Conservation (phyloP, 2,888 invertebrate species). For the Drosophila suboccidentalis region DNA sequence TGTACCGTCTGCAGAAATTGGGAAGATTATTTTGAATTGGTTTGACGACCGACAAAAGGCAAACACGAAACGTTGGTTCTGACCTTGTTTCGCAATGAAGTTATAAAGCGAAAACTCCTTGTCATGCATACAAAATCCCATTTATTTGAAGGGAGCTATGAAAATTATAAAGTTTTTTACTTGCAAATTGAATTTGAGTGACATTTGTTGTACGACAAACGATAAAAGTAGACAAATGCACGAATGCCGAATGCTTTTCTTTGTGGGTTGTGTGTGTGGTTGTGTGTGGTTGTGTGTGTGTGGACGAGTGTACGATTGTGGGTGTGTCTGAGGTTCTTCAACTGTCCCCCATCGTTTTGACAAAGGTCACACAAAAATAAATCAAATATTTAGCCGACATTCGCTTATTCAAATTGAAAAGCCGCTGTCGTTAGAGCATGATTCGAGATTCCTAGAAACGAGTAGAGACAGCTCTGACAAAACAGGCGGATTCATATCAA, state of each 20-base stretch:
- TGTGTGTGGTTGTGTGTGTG: neutral
- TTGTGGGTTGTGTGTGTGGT: slow-evolving; percentile 20
- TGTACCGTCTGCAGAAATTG: slow-evolving; percentile 62
- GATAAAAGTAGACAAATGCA: slow-evolving; percentile 67
- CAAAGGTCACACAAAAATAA: slow-evolving; percentile 77
- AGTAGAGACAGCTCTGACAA: slow-evolving; percentile 1
- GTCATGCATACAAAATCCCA: slow-evolving; percentile 50
- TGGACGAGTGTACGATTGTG: slow-evolving; percentile 2
- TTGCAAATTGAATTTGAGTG: slow-evolving; percentile 72
- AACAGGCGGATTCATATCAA: slow-evolving; percentile 51
- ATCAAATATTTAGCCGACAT: slow-evolving; percentile 73
- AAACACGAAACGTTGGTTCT: slow-evolving; percentile 6
- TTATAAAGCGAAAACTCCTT: slow-evolving; percentile 76
- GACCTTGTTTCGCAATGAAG: slow-evolving; percentile 63
- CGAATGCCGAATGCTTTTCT: slow-evolving; percentile 4
- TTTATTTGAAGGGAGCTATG: slow-evolving; percentile 26
- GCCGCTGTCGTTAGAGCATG: slow-evolving; percentile 41
- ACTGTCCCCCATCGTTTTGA: slow-evolving; percentile 55
- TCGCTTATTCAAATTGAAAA: slow-evolving; percentile 80
- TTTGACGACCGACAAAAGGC: slow-evolving; percentile 44
- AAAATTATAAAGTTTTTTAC: slow-evolving; percentile 67
- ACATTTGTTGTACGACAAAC: slow-evolving; percentile 32
- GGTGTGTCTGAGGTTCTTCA: slow-evolving; percentile 23
- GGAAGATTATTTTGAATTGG: slow-evolving; percentile 77
- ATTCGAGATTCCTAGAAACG: slow-evolving; percentile 36